phyloP scores from a whole-genome alignment of 2,113 vertebrate species.

The Hemibagrus wyckioides region DNA sequence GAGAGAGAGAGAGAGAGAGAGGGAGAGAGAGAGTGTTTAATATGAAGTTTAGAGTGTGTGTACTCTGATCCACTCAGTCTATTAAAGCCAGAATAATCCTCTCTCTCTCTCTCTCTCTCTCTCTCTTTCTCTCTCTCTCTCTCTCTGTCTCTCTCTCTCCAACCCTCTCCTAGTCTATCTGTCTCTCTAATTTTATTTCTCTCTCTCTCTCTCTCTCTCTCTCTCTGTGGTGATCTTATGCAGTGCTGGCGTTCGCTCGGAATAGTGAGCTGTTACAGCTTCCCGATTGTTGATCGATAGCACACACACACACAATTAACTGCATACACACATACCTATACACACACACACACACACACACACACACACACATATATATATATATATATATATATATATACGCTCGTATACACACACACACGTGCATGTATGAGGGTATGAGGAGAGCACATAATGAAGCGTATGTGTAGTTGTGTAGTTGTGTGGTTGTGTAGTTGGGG shows the following conservation, averaged over 20 bases:
- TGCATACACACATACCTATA: neutral
- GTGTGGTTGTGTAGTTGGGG: no score
- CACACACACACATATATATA: neutral
- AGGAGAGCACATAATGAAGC: conserved; percentile 33
- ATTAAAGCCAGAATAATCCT: neutral
- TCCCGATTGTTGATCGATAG: conserved; percentile 48
- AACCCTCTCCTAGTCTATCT: no score
- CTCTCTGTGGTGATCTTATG: neutral
- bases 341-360: conserved; percentile 13
- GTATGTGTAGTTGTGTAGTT: conserved; percentile 1
- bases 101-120: neutral
- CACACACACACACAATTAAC: conserved; percentile 24
- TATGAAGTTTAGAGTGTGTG: neutral
- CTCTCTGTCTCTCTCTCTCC: no score
- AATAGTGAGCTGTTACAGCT: conserved; percentile 37
- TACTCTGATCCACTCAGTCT: conserved; percentile 6
- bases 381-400: neutral
- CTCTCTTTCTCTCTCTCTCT: neutral
- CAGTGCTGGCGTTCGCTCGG: neutral
- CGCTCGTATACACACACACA: neutral
- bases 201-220: conserved; percentile 21
- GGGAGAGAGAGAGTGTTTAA: neutral
- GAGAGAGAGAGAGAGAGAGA: neutral
- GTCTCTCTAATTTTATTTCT: no score
- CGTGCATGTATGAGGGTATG: neutral